These are phyloP conservation scores for Ara ararauna DNA, from an alignment of 2,797 vertebrate species.

Conservation along the genomic window DNA sequence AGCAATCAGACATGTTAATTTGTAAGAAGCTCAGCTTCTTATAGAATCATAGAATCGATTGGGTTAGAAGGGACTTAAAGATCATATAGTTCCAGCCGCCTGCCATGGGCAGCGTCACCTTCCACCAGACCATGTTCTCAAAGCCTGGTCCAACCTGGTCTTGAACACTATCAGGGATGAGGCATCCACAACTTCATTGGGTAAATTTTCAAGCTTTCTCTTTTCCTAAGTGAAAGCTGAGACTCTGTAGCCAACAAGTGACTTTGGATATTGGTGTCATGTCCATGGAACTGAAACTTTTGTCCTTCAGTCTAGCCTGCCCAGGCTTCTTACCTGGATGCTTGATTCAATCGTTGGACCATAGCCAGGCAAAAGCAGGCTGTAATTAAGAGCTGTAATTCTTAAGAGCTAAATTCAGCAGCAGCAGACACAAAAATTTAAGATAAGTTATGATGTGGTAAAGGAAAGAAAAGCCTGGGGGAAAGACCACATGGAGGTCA, in stretches of 20 bases:
- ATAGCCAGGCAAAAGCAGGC: not conserved
- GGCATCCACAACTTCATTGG: not conserved
- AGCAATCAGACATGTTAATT: not conserved
- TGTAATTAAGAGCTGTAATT: not conserved
- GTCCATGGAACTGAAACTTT: not conserved
- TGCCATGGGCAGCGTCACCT: not conserved
- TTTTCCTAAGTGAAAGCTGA: not conserved
- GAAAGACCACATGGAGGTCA: not conserved
- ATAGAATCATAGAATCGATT: not conserved
- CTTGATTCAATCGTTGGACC: not conserved
- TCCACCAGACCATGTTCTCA: not conserved
- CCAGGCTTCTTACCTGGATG: not conserved
- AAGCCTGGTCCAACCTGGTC: not conserved
- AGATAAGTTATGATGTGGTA: not conserved
- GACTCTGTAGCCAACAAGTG: not conserved
- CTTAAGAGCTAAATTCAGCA: not conserved
- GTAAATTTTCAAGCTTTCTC: not conserved
- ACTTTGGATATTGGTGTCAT: not conserved
- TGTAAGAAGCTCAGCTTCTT: not conserved
- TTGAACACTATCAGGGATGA: not conserved
- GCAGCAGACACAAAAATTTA: not conserved
- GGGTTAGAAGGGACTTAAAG: not conserved
- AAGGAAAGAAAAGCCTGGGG: not conserved
- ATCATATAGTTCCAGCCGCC: not conserved
- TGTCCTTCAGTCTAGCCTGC: not conserved